Evolutionary conservation across 2,888 invertebrate species (phyloP).

Genomic region (Volucella bombylans): DNA sequence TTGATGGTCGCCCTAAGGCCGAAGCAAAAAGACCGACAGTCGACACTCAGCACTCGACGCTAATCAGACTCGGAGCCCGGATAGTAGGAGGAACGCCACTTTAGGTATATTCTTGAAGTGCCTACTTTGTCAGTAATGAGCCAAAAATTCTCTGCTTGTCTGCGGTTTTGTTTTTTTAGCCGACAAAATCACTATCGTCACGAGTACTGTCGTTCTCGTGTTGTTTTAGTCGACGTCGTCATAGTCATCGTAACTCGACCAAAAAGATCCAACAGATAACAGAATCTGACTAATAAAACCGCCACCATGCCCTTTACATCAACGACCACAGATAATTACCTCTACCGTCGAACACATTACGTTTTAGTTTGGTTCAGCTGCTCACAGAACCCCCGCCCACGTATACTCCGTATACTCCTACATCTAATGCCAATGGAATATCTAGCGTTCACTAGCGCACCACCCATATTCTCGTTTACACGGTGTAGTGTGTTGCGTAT

Average conservation of each 20-base stretch:
- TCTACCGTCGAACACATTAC: constrained; percentile 54
- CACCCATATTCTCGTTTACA: constrained; percentile 21
- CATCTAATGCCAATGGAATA: no score
- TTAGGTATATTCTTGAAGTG: neutral
- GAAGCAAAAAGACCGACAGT: no score
- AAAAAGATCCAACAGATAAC: constrained; percentile 58
- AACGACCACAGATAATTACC: constrained; percentile 66
- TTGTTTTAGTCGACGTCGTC: neutral
- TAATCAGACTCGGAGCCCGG: constrained; percentile 37
- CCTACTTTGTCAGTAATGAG: constrained; percentile 36
- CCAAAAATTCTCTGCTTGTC: constrained; percentile 44
- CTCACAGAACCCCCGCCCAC: neutral
- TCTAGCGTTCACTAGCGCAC: neutral
- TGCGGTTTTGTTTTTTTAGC: constrained; percentile 25
- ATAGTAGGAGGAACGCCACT: neutral
- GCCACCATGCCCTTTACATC: constrained; percentile 47
- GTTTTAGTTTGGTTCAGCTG: constrained; percentile 30
- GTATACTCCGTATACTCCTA: no score
- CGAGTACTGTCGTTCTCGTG: neutral
- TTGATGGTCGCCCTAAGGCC: constrained; percentile 5
- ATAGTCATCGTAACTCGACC: constrained; percentile 27
- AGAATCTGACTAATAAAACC: constrained; percentile 58
- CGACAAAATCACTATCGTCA: neutral
- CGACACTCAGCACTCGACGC: constrained; percentile 15
- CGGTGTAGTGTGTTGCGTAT: constrained; percentile 6